Base-by-base conservation (phyloP, 2,797 vertebrate genomes). In the Rhinophrynus dorsalis region DNA sequence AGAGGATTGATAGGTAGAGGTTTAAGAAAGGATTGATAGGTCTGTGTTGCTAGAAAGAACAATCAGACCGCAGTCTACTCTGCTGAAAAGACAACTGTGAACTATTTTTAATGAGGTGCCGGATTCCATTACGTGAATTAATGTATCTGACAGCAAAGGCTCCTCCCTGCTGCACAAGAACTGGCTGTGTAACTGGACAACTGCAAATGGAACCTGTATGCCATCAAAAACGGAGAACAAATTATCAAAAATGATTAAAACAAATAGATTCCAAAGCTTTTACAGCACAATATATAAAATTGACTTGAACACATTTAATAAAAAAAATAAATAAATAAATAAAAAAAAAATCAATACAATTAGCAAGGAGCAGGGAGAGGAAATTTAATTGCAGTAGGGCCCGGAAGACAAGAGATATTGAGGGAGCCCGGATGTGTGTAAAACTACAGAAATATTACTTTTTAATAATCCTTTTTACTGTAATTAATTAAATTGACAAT, bases 341-440 rank as follows among this genome's bases (percentile, higher is more conserved):
- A n/a, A n/a, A n/a, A n/a, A n/a, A n/a, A n/a, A 83, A 87, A 80
- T 77, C 67, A 79, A 80, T 83, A 81, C 56, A 75, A 85, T 86
- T 83, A 80, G 74, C 79, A 78, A 78, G 77, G 78, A 84, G 77
- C 74, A 60, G 77, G 82, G 40, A 74, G 78, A 78, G 77, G 71
- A 56, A 80, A 82, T 84, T 78, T 79, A 78, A 81, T 80, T 80
- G 76, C 74, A 52, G 0, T 15, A 48, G 51, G 76, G 74, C 73
- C 75, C 64, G 76, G 51, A 74, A 78, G 79, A 76, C 76, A 71
- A 72, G 32, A 74, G 78, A 81, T 76, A 84, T 81, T 84, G 80
- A 80, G 75, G 79, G 77, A 78, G 80, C 83, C 79, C 77, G 79
- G 78, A 76, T 78, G 76, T 60, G 71, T 79, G 68, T 54, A 67